phyloP scores from a whole-genome alignment of 2,888 invertebrate species.

The Eupithecia centaureata region DNA sequence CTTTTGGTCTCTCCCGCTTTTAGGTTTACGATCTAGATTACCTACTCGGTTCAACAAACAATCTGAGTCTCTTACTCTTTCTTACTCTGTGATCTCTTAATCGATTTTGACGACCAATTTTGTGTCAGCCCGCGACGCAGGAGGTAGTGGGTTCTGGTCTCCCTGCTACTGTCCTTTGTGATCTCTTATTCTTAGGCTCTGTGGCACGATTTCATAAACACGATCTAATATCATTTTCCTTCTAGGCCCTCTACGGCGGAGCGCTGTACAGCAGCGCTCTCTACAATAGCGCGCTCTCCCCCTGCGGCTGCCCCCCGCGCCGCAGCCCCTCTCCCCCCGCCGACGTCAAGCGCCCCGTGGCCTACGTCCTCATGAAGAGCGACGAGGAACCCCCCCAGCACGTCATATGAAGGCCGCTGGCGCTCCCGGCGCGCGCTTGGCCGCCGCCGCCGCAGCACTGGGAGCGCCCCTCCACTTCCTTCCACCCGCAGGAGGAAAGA shows the following conservation, averaged over 20 bases:
- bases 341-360: conserved; percentile 82
- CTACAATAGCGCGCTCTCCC: conserved; percentile 74
- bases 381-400: conserved; percentile 85
- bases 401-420: conserved; percentile 93
- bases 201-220: background rate
- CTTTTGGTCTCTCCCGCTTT: background rate
- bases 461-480: conserved; percentile 79
- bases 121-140: too few species aligned
- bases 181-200: background rate
- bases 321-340: conserved; percentile 75
- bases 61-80: too few species aligned
- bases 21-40: too few species aligned
- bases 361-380: conserved; percentile 87
- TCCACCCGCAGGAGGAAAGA: conserved; percentile 61
- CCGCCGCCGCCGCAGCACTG: conserved; percentile 76
- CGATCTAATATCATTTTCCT: background rate
- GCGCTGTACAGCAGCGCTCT: conserved; percentile 78
- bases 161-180: background rate
- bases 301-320: conserved; percentile 77
- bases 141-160: too few species aligned
- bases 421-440: conserved; percentile 88
- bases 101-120: too few species aligned
- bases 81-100: background rate
- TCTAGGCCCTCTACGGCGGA: conserved; percentile 77
- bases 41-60: too few species aligned